Conservation (phyloP, 2,888 invertebrate species). For the Notodonta dromedarius region DNA sequence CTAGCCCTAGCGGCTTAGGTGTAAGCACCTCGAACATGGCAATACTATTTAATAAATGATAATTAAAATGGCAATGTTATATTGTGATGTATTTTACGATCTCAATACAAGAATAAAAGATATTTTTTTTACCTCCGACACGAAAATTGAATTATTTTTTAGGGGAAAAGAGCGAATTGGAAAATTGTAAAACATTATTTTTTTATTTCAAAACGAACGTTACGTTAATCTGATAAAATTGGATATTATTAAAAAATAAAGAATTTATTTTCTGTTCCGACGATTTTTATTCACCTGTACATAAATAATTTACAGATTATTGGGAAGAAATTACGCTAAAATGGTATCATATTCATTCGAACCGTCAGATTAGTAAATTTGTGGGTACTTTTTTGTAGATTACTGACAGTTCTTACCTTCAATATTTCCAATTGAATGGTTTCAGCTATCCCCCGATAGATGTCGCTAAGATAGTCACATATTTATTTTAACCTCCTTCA, state of each 20-base stretch:
- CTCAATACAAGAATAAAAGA: conserved; percentile 68
- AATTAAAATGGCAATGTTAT: conserved; percentile 58
- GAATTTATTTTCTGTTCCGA: conserved; percentile 82
- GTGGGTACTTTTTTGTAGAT: too few relatives aligned
- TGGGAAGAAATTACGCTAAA: too few relatives aligned
- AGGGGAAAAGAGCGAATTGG: conserved; percentile 21
- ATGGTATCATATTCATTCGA: too few relatives aligned
- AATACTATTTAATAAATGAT: conserved; percentile 52
- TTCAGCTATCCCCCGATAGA: too few relatives aligned
- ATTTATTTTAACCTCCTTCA: too few relatives aligned
- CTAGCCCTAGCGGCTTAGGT: conserved; percentile 35
- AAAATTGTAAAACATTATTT: conserved; percentile 39
- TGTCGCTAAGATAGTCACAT: too few relatives aligned
- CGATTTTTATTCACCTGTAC: conserved; percentile 52
- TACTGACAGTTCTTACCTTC: too few relatives aligned
- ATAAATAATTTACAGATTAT: neutral
- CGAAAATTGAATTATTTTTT: conserved; percentile 22
- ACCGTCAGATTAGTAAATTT: too few relatives aligned
- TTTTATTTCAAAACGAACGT: conserved; percentile 51
- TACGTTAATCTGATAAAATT: conserved; percentile 79
- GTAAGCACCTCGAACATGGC: conserved; percentile 57
- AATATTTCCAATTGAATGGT: too few relatives aligned
- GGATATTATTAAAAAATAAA: conserved; percentile 80
- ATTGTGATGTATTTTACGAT: conserved; percentile 79
- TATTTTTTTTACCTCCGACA: conserved; percentile 52